Conservation (phyloP, 2,113 vertebrate genomes). For the Pseudolaguvia tuberculata region DNA sequence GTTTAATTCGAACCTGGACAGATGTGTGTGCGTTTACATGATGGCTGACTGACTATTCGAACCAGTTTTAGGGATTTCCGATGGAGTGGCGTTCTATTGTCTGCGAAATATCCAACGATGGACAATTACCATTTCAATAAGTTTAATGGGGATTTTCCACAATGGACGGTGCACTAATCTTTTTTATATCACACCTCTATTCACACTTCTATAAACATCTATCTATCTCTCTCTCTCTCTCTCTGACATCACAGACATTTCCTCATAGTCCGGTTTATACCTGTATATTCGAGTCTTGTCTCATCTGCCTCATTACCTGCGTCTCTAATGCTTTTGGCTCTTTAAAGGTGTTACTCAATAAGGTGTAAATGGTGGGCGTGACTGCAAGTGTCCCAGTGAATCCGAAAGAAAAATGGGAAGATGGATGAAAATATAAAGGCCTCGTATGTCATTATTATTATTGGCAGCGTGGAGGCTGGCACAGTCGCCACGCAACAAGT, state of each 20-base stretch:
- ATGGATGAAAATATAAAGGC: background rate
- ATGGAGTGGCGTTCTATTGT: background rate
- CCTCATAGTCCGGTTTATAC: slow-evolving; percentile 15
- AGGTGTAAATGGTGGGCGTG: background rate
- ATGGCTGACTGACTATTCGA: background rate
- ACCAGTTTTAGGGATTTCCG: background rate
- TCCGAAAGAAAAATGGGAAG: background rate
- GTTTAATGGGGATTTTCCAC: background rate
- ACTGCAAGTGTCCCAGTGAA: background rate
- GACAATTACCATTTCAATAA: slow-evolving; percentile 16
- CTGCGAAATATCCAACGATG: background rate
- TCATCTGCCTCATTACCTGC: slow-evolving; percentile 13
- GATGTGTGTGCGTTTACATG: background rate
- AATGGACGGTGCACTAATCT: background rate
- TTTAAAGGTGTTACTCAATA: slow-evolving; percentile 25
- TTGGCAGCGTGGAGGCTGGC: too few relatives aligned
- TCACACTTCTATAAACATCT: slow-evolving; percentile 1
- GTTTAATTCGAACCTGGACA: background rate
- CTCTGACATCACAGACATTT: slow-evolving; percentile 4
- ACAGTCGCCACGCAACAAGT: too few relatives aligned
- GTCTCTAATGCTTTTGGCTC: background rate
- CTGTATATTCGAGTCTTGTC: slow-evolving; percentile 9
- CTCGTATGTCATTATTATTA: background rate
- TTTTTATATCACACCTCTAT: slow-evolving; percentile 33
- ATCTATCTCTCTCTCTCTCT: background rate